Evolutionary conservation across 2,113 vertebrate genomes (phyloP).

Genomic region (Nyctereutes procyonoides): DNA sequence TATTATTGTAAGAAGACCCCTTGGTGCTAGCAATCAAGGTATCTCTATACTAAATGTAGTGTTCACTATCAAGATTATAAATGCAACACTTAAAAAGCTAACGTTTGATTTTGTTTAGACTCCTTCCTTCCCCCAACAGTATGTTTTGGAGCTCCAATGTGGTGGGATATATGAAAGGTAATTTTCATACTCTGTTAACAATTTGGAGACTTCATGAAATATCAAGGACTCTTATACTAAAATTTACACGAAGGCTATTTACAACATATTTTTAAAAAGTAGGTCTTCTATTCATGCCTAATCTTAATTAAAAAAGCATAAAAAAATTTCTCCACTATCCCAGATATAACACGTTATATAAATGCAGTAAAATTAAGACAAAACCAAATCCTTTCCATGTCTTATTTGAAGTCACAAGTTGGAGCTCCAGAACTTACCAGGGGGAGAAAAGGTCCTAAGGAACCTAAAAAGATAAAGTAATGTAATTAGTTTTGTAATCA

Average conservation of each 20-base stretch:
- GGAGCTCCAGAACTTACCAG: slow-evolving; percentile 87
- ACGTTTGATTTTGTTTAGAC: slow-evolving; percentile 53
- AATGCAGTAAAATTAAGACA: slow-evolving; percentile 68
- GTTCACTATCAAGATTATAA: slow-evolving; percentile 19
- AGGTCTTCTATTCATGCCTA: slow-evolving; percentile 32
- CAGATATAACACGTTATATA: slow-evolving; percentile 58
- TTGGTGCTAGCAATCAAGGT: slow-evolving; percentile 31
- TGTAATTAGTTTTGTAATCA: slow-evolving; percentile 81
- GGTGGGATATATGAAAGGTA: slow-evolving; percentile 72
- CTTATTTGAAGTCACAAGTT: slow-evolving; percentile 85
- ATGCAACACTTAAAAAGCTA: slow-evolving; percentile 49
- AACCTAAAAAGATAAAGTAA: slow-evolving; percentile 85
- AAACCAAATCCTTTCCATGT: slow-evolving; percentile 80
- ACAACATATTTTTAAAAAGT: background rate
- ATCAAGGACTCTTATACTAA: slow-evolving; percentile 52
- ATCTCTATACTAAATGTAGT: slow-evolving; percentile 34
- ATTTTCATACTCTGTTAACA: slow-evolving; percentile 53
- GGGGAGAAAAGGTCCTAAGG: slow-evolving; percentile 86
- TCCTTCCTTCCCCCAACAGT: slow-evolving; percentile 84
- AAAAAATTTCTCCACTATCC: slow-evolving; percentile 69
- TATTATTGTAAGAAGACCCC: slow-evolving; percentile 14
- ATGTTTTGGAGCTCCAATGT: slow-evolving; percentile 86
- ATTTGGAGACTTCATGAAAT: slow-evolving; percentile 21
- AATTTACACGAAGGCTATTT: slow-evolving; percentile 57
- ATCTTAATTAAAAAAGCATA: slow-evolving; percentile 34